Evolutionary conservation across 2,113 vertebrate species (phyloP), one percentile per base, ranked within the genome.

Genomic region (Crocuta crocuta): DNA sequence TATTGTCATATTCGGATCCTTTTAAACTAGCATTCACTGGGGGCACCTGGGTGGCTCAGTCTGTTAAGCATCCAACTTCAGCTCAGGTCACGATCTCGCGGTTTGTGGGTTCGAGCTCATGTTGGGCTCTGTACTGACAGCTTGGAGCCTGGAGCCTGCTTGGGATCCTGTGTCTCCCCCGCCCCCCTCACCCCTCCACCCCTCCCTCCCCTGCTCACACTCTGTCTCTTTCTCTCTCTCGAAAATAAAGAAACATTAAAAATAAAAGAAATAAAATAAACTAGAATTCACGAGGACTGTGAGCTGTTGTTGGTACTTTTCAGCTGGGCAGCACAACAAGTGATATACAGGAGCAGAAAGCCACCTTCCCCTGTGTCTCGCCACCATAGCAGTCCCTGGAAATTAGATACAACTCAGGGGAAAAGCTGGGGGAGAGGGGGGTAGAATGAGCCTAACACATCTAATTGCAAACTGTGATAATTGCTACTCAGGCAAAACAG

Each of bases 381-480:
- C 13, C 17, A 43, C n/a, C 39, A 89, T 19, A 35, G 23, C 48
- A n/a, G 79, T 76, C 79, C 79, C 55, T 45, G 78, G 93, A 83
- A 87, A 96, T 76, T 7, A 80, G 58, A 87, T 21, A 91, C 15
- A 63, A n/a, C 71, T 53, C 50, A 13, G 78, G 85, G 68, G 89
- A 2, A 39, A 58, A 65, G 10, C 78, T 48, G 33, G 39, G 53
- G 16, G 65, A 9, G 50, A 12, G 50, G 53, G 58, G 58, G 31
- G 2, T 35, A 23, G 78, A 74, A 68, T 65, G 82, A 91, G 26
- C 63, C 61, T 28, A 26, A 39, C 6, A 24, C 10, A 16, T 74
- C 79, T 96, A 80, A 92, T 89, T 97, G 92, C 66, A 86, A 88
- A 35, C 85, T 93, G 66, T 31, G 85, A 17, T 95, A 85, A 95